Base-by-base conservation (phyloP, 1,140 invertebrate genomes). In the Dendroctonus ponderosae region DNA sequence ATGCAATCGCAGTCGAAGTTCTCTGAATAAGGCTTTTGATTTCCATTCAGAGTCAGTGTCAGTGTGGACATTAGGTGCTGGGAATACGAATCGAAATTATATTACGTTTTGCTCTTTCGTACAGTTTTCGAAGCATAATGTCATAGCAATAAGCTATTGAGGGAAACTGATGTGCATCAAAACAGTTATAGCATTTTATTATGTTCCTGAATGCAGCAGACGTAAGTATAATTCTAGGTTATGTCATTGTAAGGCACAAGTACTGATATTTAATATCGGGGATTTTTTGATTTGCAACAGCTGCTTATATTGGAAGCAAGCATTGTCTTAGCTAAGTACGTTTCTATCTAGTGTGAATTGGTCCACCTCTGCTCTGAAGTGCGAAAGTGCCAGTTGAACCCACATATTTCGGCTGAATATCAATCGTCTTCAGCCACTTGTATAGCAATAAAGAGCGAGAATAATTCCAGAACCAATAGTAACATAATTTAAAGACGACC, bases 131-230 rank as follows among this genome's bases (percentile, higher is more conserved):
- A 15, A 52, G 50, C n/a, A 52, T 26, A 52, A 52, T 26, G 50
- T n/a, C 12, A 5, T 52, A 52, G 50, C 5, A 9, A 37, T 26
- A 15, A 9, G 12, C 50, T 37, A 12, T 15, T n/a, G 9, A 15
- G 6, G 41, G 11, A n/a, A 26, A 43, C 57, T 26, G 38, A 69
- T 69, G 57, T 57, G 56, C 51, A 54, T 52, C 46, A 54, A n/a
- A 60, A 3, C 41, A 40, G 50, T 56, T 58, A 43, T 7, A 62
- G 68, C 68, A 52, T 44, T 66, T 60, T 65, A 64, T 71, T 70
- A 74, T 75, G 74, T 48, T 74, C 69, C 72, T 76, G 75, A 71
- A 76, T 76, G 75, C 65, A 71, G 72, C 70, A 71, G 71, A 74
- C 70, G 75, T 76, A 71, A 76, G 75, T 75, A 64, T 46, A 11